A percentile compares a stretch with the other conserved stretches of the same genome.
phyloP scores from a whole-genome alignment of 2,888 invertebrate genomes.

The Crematogaster levior region DNA sequence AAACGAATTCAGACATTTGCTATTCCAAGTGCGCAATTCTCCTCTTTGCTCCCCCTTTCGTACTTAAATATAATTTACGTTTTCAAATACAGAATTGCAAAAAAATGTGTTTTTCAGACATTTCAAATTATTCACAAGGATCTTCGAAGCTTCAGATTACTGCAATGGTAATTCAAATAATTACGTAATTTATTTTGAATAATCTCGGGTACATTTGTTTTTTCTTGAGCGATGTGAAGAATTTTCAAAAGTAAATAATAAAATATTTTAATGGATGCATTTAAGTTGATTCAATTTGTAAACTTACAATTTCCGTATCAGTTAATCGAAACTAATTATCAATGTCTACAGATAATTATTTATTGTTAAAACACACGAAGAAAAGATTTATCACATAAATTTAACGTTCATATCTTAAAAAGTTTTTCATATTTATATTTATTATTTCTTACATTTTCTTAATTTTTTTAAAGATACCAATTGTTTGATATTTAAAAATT shows the following conservation, averaged over 20 bases:
- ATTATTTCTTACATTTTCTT: not conserved
- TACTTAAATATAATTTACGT: conserved; percentile 4
- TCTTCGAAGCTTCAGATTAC: not conserved
- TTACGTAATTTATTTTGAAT: not conserved
- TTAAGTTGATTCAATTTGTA: conserved; percentile 2
- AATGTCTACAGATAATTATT: not conserved
- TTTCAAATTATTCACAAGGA: not conserved
- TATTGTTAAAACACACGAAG: not conserved
- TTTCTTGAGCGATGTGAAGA: not conserved
- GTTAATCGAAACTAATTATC: not conserved
- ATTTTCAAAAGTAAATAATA: not conserved
- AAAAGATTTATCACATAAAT: not conserved
- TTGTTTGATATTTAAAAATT: not conserved
- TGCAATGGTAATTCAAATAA: conserved; percentile 1
- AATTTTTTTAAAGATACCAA: not conserved
- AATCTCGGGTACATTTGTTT: not conserved
- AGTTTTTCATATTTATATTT: not conserved
- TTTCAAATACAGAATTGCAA: conserved; percentile 8
- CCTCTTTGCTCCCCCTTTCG: not conserved
- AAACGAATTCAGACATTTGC: conserved; percentile 65
- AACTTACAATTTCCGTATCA: not conserved
- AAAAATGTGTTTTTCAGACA: not conserved
- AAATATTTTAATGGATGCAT: not conserved
- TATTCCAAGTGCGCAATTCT: conserved; percentile 51
- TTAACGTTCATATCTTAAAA: not conserved